Evolutionary conservation across 1,140 invertebrate species (phyloP).

Genomic region (Dendrolimus kikuchii): DNA sequence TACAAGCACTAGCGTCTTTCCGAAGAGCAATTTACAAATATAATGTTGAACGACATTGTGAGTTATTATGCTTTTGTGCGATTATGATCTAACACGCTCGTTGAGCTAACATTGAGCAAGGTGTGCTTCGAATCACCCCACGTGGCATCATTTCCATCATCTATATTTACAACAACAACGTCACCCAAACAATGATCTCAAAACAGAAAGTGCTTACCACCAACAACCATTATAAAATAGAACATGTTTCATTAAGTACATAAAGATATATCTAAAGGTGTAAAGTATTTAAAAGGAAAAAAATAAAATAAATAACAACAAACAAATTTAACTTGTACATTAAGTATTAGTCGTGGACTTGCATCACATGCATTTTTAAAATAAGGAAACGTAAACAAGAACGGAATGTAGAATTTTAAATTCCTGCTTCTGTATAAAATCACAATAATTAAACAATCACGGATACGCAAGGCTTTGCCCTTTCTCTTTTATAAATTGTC

Average conservation of each 20-base stretch:
- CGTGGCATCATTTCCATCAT: background rate
- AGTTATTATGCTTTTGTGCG: slow-evolving; percentile 50
- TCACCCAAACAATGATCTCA: slow-evolving; percentile 1
- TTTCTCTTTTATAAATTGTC: slow-evolving; percentile 59
- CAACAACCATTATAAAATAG: slow-evolving; percentile 19
- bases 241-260: slow-evolving; percentile 39
- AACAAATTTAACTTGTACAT: slow-evolving; percentile 54
- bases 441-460: slow-evolving; percentile 63
- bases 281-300: slow-evolving; percentile 18
- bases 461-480: slow-evolving; percentile 40
- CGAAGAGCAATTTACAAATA: slow-evolving; percentile 10
- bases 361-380: slow-evolving; percentile 61
- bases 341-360: slow-evolving; percentile 70
- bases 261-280: slow-evolving; percentile 29
- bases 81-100: slow-evolving; percentile 28
- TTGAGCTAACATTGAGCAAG: slow-evolving; percentile 65
- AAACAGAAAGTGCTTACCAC: slow-evolving; percentile 22
- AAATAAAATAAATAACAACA: slow-evolving; percentile 53
- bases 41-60: slow-evolving; percentile 14
- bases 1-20: slow-evolving; percentile 38
- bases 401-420: slow-evolving; percentile 69
- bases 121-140: slow-evolving; percentile 9
- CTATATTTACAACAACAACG: background rate
- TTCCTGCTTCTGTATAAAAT: slow-evolving; percentile 56
- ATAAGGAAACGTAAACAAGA: slow-evolving; percentile 44